Evolutionary conservation across 2,113 vertebrate genomes (phyloP).

Genomic region (Aphelocoma coerulescens): DNA sequence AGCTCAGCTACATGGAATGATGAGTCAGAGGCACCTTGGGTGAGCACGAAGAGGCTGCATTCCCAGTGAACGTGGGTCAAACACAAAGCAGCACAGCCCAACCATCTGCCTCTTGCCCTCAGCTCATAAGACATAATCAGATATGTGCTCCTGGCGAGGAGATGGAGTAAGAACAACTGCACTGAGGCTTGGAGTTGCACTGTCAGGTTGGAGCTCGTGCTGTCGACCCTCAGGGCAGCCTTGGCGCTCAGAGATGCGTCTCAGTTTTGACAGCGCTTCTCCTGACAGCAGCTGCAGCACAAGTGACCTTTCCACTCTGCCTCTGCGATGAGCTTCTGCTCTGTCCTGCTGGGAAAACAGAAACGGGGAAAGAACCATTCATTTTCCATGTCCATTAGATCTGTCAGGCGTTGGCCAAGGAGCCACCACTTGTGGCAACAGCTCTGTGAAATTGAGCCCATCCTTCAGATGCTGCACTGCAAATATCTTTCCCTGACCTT

Average conservation of each 20-base stretch:
- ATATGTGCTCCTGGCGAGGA: background rate
- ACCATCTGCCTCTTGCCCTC: background rate
- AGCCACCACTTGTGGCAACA: background rate
- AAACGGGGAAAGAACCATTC: background rate
- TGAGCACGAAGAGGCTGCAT: background rate
- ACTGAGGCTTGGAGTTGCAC: background rate
- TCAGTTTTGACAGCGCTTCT: background rate
- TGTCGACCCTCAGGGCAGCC: background rate
- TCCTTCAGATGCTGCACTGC: background rate
- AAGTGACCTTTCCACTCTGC: background rate
- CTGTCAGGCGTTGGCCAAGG: background rate
- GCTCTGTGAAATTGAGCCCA: background rate
- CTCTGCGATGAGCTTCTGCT: background rate
- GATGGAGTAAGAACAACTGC: background rate
- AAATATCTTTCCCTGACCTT: background rate
- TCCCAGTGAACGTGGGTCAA: constrained; percentile 9
- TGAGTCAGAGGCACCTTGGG: background rate
- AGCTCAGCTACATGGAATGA: background rate
- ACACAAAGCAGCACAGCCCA: background rate
- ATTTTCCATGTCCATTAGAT: background rate
- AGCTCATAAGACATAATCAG: background rate
- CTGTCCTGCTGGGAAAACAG: background rate
- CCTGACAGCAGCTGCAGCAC: background rate
- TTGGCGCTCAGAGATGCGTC: background rate
- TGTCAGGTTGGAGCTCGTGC: background rate